Evolutionary conservation across 2,797 vertebrate species (phyloP).

Genomic region (Leptoclinus maculatus): DNA sequence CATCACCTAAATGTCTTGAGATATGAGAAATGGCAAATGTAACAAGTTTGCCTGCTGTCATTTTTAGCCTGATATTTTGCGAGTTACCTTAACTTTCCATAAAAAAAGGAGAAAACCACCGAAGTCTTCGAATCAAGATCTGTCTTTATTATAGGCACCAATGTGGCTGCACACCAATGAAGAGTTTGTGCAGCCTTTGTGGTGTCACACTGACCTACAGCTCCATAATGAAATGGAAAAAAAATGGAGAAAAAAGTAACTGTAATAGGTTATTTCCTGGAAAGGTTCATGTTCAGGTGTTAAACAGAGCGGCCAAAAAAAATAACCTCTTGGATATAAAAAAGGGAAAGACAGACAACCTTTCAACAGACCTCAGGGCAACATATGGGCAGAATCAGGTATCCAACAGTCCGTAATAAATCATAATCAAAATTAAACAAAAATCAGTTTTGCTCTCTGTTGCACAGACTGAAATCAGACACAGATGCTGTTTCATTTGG

Average conservation of each 20-base stretch:
- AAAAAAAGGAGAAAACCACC: slow-evolving; percentile 7
- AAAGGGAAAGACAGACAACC: not conserved
- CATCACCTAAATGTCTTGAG: slow-evolving; percentile 13
- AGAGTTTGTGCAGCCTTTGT: slow-evolving; percentile 36
- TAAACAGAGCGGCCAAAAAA: slow-evolving; percentile 40
- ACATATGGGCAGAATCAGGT: not conserved
- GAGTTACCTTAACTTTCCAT: slow-evolving; percentile 33
- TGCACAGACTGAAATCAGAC: slow-evolving; percentile 15
- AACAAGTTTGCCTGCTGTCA: slow-evolving; percentile 10
- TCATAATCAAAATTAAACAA: slow-evolving; percentile 11
- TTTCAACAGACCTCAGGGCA: not conserved
- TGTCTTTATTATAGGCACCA: slow-evolving; percentile 16
- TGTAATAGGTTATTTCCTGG: slow-evolving; percentile 44
- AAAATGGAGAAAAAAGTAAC: slow-evolving; percentile 12
- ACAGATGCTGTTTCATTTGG: slow-evolving; percentile 40
- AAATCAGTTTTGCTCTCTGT: not conserved
- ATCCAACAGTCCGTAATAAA: not conserved
- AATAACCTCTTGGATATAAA: slow-evolving; percentile 15
- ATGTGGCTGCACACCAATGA: not conserved
- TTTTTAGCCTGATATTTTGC: slow-evolving; percentile 55
- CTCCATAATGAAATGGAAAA: slow-evolving; percentile 44
- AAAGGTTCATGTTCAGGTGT: slow-evolving; percentile 39
- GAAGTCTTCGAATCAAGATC: slow-evolving; percentile 18
- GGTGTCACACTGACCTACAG: slow-evolving; percentile 69
- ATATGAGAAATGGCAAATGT: slow-evolving; percentile 33